Base-by-base conservation (phyloP, 2,113 vertebrate genomes). In the Phrynosoma blainvillii region DNA sequence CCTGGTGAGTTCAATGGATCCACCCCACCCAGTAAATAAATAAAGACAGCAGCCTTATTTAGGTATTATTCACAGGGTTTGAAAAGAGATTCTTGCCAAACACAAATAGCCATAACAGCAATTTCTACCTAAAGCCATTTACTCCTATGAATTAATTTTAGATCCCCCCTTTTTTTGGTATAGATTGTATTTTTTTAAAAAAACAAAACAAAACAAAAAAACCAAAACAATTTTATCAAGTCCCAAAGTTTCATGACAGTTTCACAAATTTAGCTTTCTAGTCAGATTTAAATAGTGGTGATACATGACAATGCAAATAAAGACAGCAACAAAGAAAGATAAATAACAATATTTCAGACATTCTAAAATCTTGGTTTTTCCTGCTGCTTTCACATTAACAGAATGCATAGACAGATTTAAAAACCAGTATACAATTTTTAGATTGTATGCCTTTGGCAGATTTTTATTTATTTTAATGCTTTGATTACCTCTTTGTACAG, bases 81-180 rank as follows among this genome's bases (percentile, higher is more conserved):
- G 4, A 86, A 75, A 68, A 88, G 82, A 76, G 73, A 85, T 78
- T 30, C 42, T 89, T 79, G 12, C 84, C 25, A 52, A 79, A 32
- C 74, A 87, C 8, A 30, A 82, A 82, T 65, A 84, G n/a, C 4
- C 42, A 83, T 16, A 6, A 32, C 68, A 89, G 56, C 52, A 54
- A 36, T 84, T 79, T 78, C 23, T 82, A 9, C 6, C 42, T 47
- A 47, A 47, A 47, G 79, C 76, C 40, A 59, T 85, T 11, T 18
- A 68, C 20, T 18, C 3, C 25, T 8, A 0, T 54, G 47, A 52
- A 79, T 79, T 54, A 30, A 52, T 47, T 73, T n/a, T 3, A 66
- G 23, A 12, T n/a, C 68, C 87, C 66, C 66, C 12, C 47, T 84
- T 25, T 85, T 8, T 82, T 14, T n/a, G n/a, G n/a, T 52, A 23